Base-by-base conservation (phyloP, 1,140 invertebrate species). In the Elymnias hypermnestra region DNA sequence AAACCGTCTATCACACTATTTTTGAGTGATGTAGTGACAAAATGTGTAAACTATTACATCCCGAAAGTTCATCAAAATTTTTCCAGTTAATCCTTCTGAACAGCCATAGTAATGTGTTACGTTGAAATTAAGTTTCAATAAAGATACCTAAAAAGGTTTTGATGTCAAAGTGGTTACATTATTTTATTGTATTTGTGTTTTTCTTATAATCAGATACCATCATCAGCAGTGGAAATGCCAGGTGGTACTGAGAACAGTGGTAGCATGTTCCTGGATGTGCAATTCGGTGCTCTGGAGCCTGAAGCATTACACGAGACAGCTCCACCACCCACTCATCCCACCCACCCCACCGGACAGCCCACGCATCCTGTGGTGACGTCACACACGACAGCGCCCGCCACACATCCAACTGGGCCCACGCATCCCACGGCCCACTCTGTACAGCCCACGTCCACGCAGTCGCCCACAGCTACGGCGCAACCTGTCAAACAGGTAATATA, bases 141-240 rank as follows among this genome's bases (percentile, higher is more conserved):
- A n/a, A n/a, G n/a, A n/a, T n/a, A n/a, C n/a, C n/a, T n/a, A n/a
- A n/a, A n/a, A n/a, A n/a, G n/a, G n/a, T n/a, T n/a, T n/a, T n/a
- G n/a, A n/a, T n/a, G n/a, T n/a, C n/a, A n/a, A n/a, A n/a, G n/a
- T n/a, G n/a, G n/a, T n/a, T 13, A 31, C 28, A 0, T 12, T 1
- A 12, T 17, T 2, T 36, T 8, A 18, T 36, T n/a, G 3, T 15
- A 36, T 33, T 14, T 1, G 5, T 12, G 17, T 31, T 7, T 52
- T 6, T 1, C 21, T 9, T 10, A 26, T n/a, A 26, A 26, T 15
- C 65, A 94, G 92, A 98, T 98, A 62, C 97, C 96, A 21, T 91
- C 95, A 9, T 94, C 92, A 48, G 97, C 96, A 31, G 97, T 98
- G 17, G 96, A 98, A 82, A 98, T 98, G 97, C 97, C 92, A 0